Evolutionary conservation across 2,888 invertebrate genomes (phyloP).

Genomic region (Cosmopolites sordidus): DNA sequence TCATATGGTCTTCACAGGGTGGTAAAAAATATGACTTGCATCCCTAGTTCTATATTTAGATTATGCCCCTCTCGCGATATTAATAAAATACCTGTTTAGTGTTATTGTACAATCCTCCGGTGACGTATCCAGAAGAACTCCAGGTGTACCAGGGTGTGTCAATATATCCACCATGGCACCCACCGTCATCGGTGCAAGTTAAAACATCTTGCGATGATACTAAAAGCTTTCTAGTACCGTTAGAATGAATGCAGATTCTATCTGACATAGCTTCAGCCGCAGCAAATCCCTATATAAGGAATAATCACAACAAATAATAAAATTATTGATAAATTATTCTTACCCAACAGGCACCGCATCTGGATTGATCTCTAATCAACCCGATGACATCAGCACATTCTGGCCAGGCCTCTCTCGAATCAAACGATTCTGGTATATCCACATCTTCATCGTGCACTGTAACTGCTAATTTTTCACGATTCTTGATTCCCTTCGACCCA

Average conservation of each 20-base stretch:
- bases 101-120: slow-evolving; percentile 66
- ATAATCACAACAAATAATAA: too few relatives aligned
- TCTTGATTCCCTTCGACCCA: slow-evolving; percentile 9
- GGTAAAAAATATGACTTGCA: slow-evolving; percentile 26
- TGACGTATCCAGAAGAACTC: slow-evolving; percentile 73
- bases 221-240: slow-evolving; percentile 11
- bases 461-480: neutral
- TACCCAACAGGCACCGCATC: slow-evolving; percentile 87
- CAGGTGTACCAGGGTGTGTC: slow-evolving; percentile 79
- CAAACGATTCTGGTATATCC: slow-evolving; percentile 67
- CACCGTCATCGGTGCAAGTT: slow-evolving; percentile 13
- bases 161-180: slow-evolving; percentile 73
- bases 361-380: slow-evolving; percentile 74
- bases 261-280: slow-evolving; percentile 77
- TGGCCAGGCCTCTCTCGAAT: slow-evolving; percentile 72
- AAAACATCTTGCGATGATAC: slow-evolving; percentile 19
- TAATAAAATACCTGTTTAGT: slow-evolving; percentile 8
- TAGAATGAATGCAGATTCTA: slow-evolving; percentile 22
- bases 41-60: slow-evolving; percentile 10
- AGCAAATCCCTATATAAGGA: slow-evolving; percentile 68
- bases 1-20: slow-evolving; percentile 22
- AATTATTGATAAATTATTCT: too few relatives aligned
- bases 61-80: too few relatives aligned
- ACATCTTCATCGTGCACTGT: slow-evolving; percentile 7
- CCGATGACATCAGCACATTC: slow-evolving; percentile 70